phyloP scores from a whole-genome alignment of 2,797 vertebrate species.

The Mionectes olivaceus region DNA sequence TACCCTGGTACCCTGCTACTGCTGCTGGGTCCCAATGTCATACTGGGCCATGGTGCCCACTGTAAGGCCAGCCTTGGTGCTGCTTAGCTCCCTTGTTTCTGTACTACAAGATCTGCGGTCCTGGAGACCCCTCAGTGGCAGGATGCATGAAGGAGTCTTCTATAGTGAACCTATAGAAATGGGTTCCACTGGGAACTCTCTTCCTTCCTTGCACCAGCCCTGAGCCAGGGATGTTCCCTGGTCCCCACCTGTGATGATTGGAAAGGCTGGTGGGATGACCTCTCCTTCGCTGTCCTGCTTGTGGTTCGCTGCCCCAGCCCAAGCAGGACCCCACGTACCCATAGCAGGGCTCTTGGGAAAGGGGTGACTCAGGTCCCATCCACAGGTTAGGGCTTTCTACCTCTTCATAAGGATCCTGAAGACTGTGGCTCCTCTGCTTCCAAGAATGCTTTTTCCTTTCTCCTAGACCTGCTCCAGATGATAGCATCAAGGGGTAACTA shows the following conservation, averaged over 20 bases:
- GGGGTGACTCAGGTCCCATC: not conserved
- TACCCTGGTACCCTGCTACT: not conserved
- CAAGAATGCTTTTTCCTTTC: not conserved
- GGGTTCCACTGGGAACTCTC: not conserved
- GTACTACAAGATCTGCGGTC: not conserved
- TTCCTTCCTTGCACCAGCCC: not conserved
- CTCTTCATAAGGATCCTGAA: not conserved
- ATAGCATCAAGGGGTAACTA: not conserved
- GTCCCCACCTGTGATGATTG: fast-evolving
- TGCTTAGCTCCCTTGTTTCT: not conserved
- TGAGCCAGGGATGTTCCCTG: not conserved
- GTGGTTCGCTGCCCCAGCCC: not conserved
- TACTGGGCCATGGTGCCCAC: not conserved
- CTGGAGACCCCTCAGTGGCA: not conserved
- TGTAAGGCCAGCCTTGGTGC: not conserved
- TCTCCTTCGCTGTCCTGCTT: not conserved
- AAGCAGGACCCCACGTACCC: not conserved
- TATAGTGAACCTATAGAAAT: not conserved
- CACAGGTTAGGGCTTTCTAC: not conserved
- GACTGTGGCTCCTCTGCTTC: not conserved
- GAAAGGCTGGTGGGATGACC: not conserved
- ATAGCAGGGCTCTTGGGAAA: not conserved
- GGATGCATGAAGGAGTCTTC: not conserved
- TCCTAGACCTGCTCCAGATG: not conserved
- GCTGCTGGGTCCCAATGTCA: not conserved